Evolutionary conservation across 2,888 invertebrate species (phyloP).

Genomic region (Ctena decussata): DNA sequence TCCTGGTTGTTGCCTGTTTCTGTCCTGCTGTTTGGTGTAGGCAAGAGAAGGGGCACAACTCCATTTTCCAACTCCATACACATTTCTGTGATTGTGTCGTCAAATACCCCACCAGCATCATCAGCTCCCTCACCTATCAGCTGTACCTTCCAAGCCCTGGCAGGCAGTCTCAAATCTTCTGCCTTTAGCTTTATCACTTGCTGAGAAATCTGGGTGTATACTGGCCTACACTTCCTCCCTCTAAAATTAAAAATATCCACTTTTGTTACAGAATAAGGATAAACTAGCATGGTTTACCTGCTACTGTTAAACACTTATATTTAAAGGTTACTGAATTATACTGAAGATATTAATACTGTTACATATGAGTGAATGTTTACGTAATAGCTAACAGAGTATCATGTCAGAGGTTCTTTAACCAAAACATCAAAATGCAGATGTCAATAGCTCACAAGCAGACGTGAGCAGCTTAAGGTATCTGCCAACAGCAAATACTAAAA

Average conservation of each 20-base stretch:
- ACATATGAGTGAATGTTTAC: no score
- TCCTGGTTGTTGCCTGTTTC: constrained; percentile 90
- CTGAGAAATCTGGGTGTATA: constrained; percentile 90
- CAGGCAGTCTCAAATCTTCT: constrained; percentile 89
- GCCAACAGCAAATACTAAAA: no score
- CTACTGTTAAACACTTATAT: no score
- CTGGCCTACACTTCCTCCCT: constrained; percentile 89
- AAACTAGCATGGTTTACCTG: no score
- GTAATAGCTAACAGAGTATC: no score
- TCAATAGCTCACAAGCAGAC: no score
- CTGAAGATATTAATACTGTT: no score
- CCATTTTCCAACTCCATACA: constrained; percentile 90
- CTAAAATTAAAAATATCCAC: constrained; percentile 68
- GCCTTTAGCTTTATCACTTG: constrained; percentile 90
- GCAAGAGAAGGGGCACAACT: constrained; percentile 89
- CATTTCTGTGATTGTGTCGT: constrained; percentile 91
- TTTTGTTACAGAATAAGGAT: no score
- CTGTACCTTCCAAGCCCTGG: constrained; percentile 91
- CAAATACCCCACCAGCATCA: constrained; percentile 91
- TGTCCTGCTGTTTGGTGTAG: constrained; percentile 90
- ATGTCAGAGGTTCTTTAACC: no score
- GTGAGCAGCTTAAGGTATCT: no score
- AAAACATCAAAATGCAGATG: no score
- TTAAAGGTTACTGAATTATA: no score
- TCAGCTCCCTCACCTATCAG: constrained; percentile 91